Evolutionary conservation across 1,140 invertebrate genomes (phyloP), one percentile per base, ranked within the genome.

Genomic region (Aplysia californica): DNA sequence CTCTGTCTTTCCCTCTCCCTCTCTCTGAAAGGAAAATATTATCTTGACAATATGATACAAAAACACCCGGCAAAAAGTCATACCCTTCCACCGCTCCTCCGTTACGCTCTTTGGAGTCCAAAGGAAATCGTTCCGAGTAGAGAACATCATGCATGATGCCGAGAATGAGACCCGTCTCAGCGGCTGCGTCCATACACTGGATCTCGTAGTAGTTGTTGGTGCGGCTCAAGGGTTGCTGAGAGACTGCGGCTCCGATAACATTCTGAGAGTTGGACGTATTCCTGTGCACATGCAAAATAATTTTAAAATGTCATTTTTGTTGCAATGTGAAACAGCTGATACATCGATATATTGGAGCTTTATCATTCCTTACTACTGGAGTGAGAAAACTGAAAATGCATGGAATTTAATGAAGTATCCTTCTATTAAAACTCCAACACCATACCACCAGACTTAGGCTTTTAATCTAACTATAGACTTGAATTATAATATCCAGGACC

Each of bases 1-100:
- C n/a, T n/a, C n/a, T n/a, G n/a, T n/a, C n/a, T n/a, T n/a, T n/a
- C n/a, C n/a, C n/a, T n/a, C n/a, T n/a, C n/a, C n/a, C n/a, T n/a
- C n/a, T n/a, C n/a, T n/a, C n/a, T n/a, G n/a, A n/a, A n/a, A n/a
- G n/a, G n/a, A n/a, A n/a, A n/a, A n/a, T n/a, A n/a, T n/a, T n/a
- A n/a, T n/a, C n/a, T n/a, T n/a, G n/a, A n/a, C n/a, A n/a, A n/a
- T n/a, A n/a, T n/a, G n/a, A n/a, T n/a, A n/a, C n/a, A n/a, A n/a
- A n/a, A n/a, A n/a, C n/a, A n/a, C n/a, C n/a, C n/a, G n/a, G n/a
- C n/a, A n/a, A n/a, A n/a, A n/a, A n/a, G n/a, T n/a, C 81, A 69
- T 71, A 85, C 84, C 79, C 79, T 35, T 82, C 79, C 31, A 82
- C 79, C 44, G 77, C 77, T 38, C 84, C 84, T 58, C 82, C 84